A percentile compares a stretch with the other conserved stretches of the same genome.
Conservation (phyloP, 2,113 vertebrate genomes). For the Excalfactoria chinensis region DNA sequence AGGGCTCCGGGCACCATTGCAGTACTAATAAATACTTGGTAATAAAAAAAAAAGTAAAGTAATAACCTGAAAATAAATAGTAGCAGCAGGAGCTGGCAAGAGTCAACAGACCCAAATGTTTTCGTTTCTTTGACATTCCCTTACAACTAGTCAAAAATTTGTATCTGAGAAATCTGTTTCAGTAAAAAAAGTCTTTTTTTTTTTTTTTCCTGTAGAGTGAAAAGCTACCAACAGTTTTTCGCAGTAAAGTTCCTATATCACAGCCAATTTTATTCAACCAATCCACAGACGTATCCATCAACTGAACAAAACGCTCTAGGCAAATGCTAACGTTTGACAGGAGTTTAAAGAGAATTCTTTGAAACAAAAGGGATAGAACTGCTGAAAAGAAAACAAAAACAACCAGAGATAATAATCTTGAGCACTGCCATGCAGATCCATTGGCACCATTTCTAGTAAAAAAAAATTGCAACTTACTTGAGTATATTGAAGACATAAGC, state of each 20-base stretch:
- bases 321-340: neutral
- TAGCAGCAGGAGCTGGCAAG: constrained; percentile 26
- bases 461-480: neutral
- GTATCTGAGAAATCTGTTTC: neutral
- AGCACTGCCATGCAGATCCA: neutral
- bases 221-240: neutral
- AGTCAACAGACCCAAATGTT: neutral
- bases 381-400: neutral
- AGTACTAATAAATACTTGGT: neutral
- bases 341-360: neutral
- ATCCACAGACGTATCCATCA: neutral
- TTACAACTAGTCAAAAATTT: neutral
- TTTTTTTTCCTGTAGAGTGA: neutral
- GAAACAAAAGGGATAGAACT: neutral
- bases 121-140: constrained; percentile 33
- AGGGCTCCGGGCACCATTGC: constrained; percentile 28
- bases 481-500: neutral
- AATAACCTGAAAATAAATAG: constrained; percentile 32
- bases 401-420: neutral
- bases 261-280: neutral
- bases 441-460: neutral
- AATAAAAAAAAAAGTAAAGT: constrained; percentile 38
- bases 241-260: neutral
- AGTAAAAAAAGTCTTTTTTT: neutral
- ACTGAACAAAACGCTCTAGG: neutral